These are phyloP conservation scores for Aphidoletes aphidimyza DNA, from an alignment of 2,888 invertebrate genomes.

Conservation along the genomic window DNA sequence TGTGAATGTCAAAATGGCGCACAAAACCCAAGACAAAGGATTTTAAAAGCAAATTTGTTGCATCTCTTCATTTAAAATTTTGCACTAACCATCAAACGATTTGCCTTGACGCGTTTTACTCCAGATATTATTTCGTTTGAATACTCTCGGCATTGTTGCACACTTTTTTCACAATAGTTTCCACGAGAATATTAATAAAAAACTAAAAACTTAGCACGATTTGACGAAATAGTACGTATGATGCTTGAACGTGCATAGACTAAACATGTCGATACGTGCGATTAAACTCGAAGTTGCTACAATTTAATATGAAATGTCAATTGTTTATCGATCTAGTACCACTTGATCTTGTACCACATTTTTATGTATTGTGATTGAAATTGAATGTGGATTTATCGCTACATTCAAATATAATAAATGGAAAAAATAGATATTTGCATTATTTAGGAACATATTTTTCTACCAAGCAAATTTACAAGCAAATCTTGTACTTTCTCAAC, in stretches of 20 bases:
- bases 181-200: not conserved
- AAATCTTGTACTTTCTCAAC: too few relatives aligned
- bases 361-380: too few relatives aligned
- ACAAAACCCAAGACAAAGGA: not conserved
- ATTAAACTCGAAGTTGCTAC: not conserved
- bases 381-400: not conserved
- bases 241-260: slow-evolving; percentile 5
- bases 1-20: slow-evolving; percentile 31
- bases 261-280: not conserved
- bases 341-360: not conserved
- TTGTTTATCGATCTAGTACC: not conserved
- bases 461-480: too few relatives aligned
- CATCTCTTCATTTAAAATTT: not conserved
- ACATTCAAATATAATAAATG: too few relatives aligned
- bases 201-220: not conserved
- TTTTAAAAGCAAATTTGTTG: too few relatives aligned
- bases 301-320: not conserved
- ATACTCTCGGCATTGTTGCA: not conserved
- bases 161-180: not conserved
- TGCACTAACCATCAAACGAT: not conserved
- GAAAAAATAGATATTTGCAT: too few relatives aligned
- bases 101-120: not conserved
- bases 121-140: slow-evolving; percentile 11
- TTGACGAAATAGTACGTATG: slow-evolving; percentile 2
- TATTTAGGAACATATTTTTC: too few relatives aligned